A percentile compares a stretch with the other conserved stretches of the same genome.
Conservation (phyloP, 1,140 invertebrate species). For the Papilio xuthus region DNA sequence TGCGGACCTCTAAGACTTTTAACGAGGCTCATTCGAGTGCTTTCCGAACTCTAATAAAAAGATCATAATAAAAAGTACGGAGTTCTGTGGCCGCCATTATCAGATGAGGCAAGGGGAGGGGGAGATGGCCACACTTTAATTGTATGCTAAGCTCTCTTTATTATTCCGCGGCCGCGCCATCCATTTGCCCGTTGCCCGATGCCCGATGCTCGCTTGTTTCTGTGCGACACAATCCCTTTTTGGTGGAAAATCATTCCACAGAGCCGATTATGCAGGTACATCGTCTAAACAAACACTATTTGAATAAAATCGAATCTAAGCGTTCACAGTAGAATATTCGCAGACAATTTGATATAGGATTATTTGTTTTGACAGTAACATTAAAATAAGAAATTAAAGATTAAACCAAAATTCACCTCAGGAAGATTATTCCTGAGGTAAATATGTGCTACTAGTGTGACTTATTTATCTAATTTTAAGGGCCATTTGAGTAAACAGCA, state of each 20-base stretch:
- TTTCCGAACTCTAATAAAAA: constrained; percentile 71
- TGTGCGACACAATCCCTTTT: constrained; percentile 37
- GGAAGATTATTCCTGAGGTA: too few relatives aligned
- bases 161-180: constrained; percentile 55
- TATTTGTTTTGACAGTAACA: neutral
- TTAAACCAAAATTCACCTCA: neutral
- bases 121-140: constrained; percentile 48
- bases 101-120: constrained; percentile 38
- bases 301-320: constrained; percentile 54
- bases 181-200: constrained; percentile 43
- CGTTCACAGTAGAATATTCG: constrained; percentile 7
- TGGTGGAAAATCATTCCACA: constrained; percentile 51
- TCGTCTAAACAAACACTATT: constrained; percentile 61
- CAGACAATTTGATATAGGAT: constrained; percentile 5
- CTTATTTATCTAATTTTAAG: neutral
- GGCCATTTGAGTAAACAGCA: neutral
- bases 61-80: constrained; percentile 65
- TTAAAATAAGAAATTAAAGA: neutral
- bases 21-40: constrained; percentile 65
- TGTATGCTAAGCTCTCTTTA: constrained; percentile 61
- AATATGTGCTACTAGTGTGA: too few relatives aligned
- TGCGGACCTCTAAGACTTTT: constrained; percentile 60
- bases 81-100: constrained; percentile 40
- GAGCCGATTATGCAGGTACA: constrained; percentile 49
- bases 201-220: constrained; percentile 32